Evolutionary conservation across 1,140 invertebrate genomes (phyloP).

Genomic region (Scaptodrosophila lebanonensis): DNA sequence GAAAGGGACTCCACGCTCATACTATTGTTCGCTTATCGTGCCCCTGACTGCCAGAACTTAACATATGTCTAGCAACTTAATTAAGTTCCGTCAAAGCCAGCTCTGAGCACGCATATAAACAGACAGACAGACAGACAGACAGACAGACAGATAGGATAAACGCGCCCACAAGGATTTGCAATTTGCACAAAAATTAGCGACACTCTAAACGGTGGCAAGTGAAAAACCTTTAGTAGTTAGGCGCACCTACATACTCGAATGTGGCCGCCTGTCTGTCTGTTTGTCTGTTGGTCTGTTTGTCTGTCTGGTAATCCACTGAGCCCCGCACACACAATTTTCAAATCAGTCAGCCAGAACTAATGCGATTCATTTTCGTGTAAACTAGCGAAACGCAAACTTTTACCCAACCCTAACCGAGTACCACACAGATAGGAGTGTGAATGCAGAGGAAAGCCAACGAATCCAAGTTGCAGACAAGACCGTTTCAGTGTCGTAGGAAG

Average conservation of each 20-base stretch:
- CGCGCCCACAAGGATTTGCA: conserved; percentile 23
- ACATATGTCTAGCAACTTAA: conserved; percentile 42
- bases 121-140: conserved; percentile 28
- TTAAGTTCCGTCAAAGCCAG: conserved; percentile 45
- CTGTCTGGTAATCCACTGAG: background rate
- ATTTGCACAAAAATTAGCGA: conserved; percentile 54
- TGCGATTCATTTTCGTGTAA: conserved; percentile 63
- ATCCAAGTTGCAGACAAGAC: conserved; percentile 24
- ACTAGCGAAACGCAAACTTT: conserved; percentile 45
- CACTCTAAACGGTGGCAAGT: conserved; percentile 24
- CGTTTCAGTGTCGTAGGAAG: conserved; percentile 1
- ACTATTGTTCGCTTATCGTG: too few species aligned
- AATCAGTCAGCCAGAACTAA: conserved; percentile 56
- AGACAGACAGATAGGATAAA: background rate
- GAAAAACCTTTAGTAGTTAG: conserved; percentile 26
- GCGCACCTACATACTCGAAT: conserved; percentile 2
- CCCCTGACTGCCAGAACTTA: background rate
- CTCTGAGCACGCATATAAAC: conserved; percentile 30
- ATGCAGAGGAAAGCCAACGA: background rate
- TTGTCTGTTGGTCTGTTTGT: background rate
- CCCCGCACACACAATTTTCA: conserved; percentile 7
- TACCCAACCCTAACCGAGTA: conserved; percentile 8
- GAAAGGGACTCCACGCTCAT: too few species aligned
- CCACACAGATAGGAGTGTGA: background rate
- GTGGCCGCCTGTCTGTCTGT: conserved; percentile 2